Conservation (phyloP, 2,797 vertebrate genomes). For the Chiloscyllium punctatum region DNA sequence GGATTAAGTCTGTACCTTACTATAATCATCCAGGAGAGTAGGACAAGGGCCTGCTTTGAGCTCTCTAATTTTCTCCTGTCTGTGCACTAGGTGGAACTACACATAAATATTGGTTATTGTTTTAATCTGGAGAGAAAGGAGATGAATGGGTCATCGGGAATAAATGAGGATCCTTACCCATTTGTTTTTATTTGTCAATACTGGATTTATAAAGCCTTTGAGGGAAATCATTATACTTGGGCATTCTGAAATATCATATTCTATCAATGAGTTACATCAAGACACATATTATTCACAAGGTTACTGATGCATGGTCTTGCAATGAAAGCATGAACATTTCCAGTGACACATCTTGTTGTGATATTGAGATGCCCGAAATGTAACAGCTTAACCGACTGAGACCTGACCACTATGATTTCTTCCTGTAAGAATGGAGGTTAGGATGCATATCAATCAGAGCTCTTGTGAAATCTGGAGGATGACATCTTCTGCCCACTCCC, state of each 20-base stretch:
- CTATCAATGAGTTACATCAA: not conserved
- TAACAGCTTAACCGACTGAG: not conserved
- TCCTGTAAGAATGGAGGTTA: not conserved
- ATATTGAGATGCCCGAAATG: not conserved
- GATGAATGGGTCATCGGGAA: not conserved
- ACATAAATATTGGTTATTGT: not conserved
- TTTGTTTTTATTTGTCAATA: not conserved
- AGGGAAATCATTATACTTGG: not conserved
- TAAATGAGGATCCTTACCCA: not conserved
- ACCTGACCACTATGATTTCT: no score
- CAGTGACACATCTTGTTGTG: not conserved
- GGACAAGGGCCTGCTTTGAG: not conserved
- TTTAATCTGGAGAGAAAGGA: not conserved
- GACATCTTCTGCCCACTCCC: not conserved
- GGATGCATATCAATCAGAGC: not conserved
- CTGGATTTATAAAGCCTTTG: not conserved
- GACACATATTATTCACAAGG: not conserved
- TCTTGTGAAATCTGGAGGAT: not conserved
- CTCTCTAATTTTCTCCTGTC: not conserved
- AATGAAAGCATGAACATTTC: not conserved
- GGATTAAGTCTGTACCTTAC: no score
- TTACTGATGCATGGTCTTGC: not conserved
- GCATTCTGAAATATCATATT: not conserved
- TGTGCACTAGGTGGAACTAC: not conserved
- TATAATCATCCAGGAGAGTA: no score